Base-by-base conservation (phyloP, 2,888 invertebrate species). In the Aphidius colemani region DNA sequence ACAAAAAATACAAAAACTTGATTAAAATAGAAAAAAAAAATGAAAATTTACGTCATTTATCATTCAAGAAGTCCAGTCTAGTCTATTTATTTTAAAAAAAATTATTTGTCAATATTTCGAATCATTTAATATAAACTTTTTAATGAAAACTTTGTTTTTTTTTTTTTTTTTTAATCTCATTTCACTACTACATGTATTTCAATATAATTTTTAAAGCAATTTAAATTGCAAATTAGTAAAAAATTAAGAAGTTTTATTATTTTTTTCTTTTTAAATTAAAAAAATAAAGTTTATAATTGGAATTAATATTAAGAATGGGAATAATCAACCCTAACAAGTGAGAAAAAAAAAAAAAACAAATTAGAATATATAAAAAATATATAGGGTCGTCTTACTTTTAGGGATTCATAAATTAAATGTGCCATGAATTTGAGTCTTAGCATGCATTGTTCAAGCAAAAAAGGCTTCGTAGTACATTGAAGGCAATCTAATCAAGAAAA, bases 1-100 rank as follows among this genome's bases (percentile, higher is more conserved):
- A 65, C 70, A 66, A 67, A 67, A 70, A 58, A 63, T 65, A 59
- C 18, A 57, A 45, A 60, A 61, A n/a, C 39, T 10, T 45, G n/a
- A 7, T 10, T 6, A 61, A 18, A 51, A 46, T 18, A 43, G 44
- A 46, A 62, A 59, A 46, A 53, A 8, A 40, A 43, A 13, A 9
- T 7, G 46, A 9, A 57, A 11, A n/a, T 30, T 18, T 7, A 30
- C 3, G 30, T 30, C 4, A 30, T 30, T 30, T 30, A 30, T 30
- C 30, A 30, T 30, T 30, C 4, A 5, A 30, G 30, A 30, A 30
- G n/a, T n/a, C n/a, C n/a, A 30, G 2, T 30, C 30, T 5, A 30
- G 30, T 30, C 5, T 30, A 30, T 30, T 30, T 30, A 30, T 30
- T 30, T 30, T 5, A 18, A 18, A n/a, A n/a, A n/a, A 30, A 30